phyloP scores from a whole-genome alignment of 2,113 vertebrate genomes.

The Turdus rufiventris region DNA sequence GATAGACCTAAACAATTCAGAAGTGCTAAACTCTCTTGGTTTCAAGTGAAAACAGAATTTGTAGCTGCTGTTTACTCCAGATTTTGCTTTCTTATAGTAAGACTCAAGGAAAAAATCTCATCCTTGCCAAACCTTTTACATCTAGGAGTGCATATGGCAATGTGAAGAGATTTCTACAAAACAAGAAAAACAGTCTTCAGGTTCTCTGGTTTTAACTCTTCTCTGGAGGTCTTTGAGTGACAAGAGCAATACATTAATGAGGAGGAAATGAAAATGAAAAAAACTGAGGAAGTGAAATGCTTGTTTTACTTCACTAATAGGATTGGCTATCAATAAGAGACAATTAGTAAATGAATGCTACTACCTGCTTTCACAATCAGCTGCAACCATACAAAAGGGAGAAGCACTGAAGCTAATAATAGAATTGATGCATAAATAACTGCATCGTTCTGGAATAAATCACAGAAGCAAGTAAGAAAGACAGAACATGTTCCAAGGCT shows the following conservation, averaged over 20 bases:
- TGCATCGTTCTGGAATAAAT: not conserved
- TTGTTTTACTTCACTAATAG: constrained; percentile 29
- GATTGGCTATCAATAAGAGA: constrained; percentile 29
- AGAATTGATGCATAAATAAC: constrained; percentile 8
- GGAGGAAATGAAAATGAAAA: constrained; percentile 26
- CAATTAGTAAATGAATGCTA: constrained; percentile 46
- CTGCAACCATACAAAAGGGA: not conserved
- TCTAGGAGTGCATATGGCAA: not conserved
- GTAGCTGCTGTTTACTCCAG: not conserved
- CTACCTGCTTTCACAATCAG: constrained; percentile 44
- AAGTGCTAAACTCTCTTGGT: not conserved
- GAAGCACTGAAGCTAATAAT: not conserved
- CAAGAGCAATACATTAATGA: not conserved
- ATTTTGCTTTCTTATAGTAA: not conserved
- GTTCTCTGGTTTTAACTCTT: not conserved
- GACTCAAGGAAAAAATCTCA: not conserved
- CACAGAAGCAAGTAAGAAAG: not conserved
- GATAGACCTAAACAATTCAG: not conserved
- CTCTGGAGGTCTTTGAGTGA: not conserved
- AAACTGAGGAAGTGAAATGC: not conserved
- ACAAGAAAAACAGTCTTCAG: not conserved
- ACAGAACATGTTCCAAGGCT: not conserved
- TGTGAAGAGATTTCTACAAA: not conserved
- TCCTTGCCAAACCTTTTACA: not conserved
- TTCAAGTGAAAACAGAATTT: not conserved